Evolutionary conservation across 2,797 vertebrate species (phyloP).

Genomic region (Valencia hispanica): DNA sequence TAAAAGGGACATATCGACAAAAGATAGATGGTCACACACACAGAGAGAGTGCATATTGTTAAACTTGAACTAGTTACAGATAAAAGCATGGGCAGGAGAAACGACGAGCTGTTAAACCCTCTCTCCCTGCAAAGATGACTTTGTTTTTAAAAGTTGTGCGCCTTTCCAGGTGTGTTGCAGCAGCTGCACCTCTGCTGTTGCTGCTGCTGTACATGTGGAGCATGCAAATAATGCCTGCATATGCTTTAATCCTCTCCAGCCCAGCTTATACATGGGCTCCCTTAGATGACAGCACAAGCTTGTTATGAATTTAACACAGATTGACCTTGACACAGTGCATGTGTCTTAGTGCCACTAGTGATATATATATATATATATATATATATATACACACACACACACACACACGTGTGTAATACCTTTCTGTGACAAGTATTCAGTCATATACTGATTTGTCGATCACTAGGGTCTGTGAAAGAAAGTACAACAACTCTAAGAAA

Average conservation of each 20-base stretch:
- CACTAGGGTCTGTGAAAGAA: neutral
- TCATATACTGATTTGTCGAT: neutral
- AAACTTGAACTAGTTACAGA: slow-evolving; percentile 2
- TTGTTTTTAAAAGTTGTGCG: neutral
- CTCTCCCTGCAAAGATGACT: neutral
- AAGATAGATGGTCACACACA: slow-evolving; percentile 9
- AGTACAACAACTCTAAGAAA: too few species aligned
- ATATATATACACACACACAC: too few species aligned
- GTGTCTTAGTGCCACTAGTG: slow-evolving; percentile 5
- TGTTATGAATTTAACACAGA: slow-evolving; percentile 56
- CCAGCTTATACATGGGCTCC: slow-evolving; percentile 46
- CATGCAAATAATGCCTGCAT: slow-evolving; percentile 31
- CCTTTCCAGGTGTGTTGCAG: neutral
- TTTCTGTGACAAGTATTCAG: neutral
- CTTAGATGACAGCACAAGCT: slow-evolving; percentile 49
- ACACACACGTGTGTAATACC: too few species aligned
- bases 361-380: too few species aligned
- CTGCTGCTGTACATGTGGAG: neutral
- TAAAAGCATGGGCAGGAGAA: neutral
- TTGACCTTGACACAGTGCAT: slow-evolving; percentile 55
- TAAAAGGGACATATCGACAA: slow-evolving; percentile 30
- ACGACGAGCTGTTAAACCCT: neutral
- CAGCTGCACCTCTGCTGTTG: neutral
- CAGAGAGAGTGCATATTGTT: neutral
- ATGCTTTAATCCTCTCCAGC: slow-evolving; percentile 49